A percentile compares a stretch with the other conserved stretches of the same genome.
Conservation (phyloP, 2,113 vertebrate species). For the Melanerpes formicivorus region DNA sequence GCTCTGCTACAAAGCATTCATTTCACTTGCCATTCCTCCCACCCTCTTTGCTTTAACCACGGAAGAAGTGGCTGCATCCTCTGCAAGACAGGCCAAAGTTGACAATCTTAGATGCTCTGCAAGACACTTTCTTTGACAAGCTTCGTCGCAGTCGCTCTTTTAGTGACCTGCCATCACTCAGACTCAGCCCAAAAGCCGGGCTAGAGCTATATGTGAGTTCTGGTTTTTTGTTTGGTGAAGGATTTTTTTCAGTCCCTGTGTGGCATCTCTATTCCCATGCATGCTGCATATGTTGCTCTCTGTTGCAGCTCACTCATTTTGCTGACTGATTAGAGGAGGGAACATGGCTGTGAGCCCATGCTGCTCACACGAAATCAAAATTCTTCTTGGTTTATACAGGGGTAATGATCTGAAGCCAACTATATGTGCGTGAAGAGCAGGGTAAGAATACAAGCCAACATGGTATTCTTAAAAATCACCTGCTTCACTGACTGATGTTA, state of each 20-base stretch:
- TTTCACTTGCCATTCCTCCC: conserved; percentile 72
- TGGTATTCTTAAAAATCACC: background rate
- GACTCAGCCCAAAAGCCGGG: conserved; percentile 89
- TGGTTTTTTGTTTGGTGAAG: conserved; percentile 31
- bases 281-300: background rate
- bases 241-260: background rate
- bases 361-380: background rate
- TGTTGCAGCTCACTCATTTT: conserved; percentile 19
- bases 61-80: conserved; percentile 88
- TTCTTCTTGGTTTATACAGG: background rate
- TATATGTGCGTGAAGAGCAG: background rate
- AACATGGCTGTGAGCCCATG: background rate
- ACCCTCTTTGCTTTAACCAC: conserved; percentile 69
- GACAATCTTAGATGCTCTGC: conserved; percentile 90
- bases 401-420: conserved; percentile 14
- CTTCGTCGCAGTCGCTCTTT: conserved; percentile 92
- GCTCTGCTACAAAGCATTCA: conserved; percentile 52
- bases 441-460: background rate
- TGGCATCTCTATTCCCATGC: conserved; percentile 17
- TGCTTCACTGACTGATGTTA: background rate
- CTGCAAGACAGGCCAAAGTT: conserved; percentile 85
- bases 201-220: conserved; percentile 96
- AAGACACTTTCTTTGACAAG: conserved; percentile 93
- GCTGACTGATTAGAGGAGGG: conserved; percentile 36
- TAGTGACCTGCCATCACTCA: conserved; percentile 93